Evolutionary conservation across 2,797 vertebrate species (phyloP), one percentile per base, ranked within the genome.

Genomic region (Percopsis omiscomaycus): DNA sequence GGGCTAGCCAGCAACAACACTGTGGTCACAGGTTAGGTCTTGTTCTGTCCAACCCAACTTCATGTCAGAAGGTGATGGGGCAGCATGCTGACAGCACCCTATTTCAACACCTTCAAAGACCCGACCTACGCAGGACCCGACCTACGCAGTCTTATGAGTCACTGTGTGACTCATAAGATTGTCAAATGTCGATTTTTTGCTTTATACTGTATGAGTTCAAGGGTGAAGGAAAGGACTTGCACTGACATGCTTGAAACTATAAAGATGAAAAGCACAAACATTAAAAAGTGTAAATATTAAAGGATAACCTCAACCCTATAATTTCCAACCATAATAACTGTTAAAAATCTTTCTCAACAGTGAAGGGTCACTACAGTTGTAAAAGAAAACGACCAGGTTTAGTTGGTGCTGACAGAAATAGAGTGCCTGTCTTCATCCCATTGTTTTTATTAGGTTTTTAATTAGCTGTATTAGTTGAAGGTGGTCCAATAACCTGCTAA

Each of bases 1-100:
- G 52, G 27, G 52, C 50, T 68, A 49, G 78, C 83, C 89, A 86
- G 79, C 13, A 77, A 70, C 82, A 90, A 86, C 86, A 86, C 61
- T 57, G 78, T 77, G 71, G 67, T 78, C 9, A 58, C 71, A 65
- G 65, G 65, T 76, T 27, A 56, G 64, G 55, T 53, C 58, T 61
- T 30, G 66, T 66, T 53, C 68, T 66, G 37, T 57, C 47, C 49
- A 78, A 64, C 70, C 61, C 54, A 42, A 74, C 78, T 84, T 66
- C 72, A 59, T 68, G 69, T 78, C 70, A 72, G 28, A 71, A 80
- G 74, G 84, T 84, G 78, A 79, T 77, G 82, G 66, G 74, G 76
- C 75, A 71, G 82, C 71, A 81, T 75, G 81, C 74, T 79, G 85
- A 87, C 78, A 81, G 73, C 64, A 12, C 49, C 44, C 76, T 73